Percentiles rank a stretch among this genome's conserved stretches.
These are phyloP conservation scores for Cryptoprocta ferox DNA, from an alignment of 2,797 vertebrate genomes.

Conservation along the genomic window DNA sequence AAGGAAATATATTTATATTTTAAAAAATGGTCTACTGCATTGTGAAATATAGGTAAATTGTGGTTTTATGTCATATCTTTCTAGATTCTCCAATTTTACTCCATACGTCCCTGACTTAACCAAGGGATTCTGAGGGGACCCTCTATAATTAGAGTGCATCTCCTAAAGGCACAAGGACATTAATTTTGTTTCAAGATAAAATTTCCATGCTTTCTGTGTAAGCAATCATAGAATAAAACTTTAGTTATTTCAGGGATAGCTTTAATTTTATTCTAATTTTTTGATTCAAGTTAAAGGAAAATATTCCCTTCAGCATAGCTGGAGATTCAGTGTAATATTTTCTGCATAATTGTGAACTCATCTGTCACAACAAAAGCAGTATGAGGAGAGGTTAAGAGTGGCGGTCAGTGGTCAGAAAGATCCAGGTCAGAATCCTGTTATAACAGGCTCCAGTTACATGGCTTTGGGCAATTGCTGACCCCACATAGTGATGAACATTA, in stretches of 20 bases:
- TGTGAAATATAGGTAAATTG: neutral
- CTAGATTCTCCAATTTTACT: neutral
- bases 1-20: neutral
- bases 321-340: neutral
- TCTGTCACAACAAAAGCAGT: neutral
- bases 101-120: neutral
- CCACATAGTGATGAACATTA: neutral
- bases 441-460: neutral
- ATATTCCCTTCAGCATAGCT: neutral
- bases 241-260: neutral
- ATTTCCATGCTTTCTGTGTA: neutral
- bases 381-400: neutral
- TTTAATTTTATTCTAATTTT: constrained; percentile 7
- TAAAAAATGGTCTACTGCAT: neutral
- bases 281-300: neutral
- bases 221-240: neutral
- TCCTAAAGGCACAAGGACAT: neutral
- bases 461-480: neutral
- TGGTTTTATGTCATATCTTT: neutral
- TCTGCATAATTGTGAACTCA: neutral
- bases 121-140: neutral
- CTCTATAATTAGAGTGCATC: neutral
- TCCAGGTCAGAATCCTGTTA: neutral
- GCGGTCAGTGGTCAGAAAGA: neutral
- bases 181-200: constrained; percentile 6